Base-by-base conservation (phyloP, 2,888 invertebrate genomes). In the Monopis laevigella region DNA sequence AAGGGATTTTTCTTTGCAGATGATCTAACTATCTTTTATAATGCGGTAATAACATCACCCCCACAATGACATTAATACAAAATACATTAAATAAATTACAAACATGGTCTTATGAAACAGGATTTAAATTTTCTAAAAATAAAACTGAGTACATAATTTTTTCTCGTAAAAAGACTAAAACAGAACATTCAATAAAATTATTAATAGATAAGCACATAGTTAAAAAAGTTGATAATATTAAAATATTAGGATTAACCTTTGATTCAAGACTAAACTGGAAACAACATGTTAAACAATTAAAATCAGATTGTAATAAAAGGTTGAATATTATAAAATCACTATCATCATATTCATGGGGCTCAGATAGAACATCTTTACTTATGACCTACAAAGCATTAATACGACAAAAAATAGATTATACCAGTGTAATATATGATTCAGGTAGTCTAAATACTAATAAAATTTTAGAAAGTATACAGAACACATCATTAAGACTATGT, bases 121-220 rank as follows among this genome's bases (percentile, higher is more conserved):
- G 47, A 18, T 45, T 45, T 13, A 40, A 43, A 39, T 47, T 47
- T 38, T 47, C 47, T 21, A 42, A 44, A 40, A 14, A 6, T 12
- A 47, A 47, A 44, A 39, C 45, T 10, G 44, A 47, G 19, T 43
- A 41, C 32, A 45, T 47, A 5, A 35, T 47, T 13, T 41, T 45
- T 11, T 24, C 42, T 3, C 43, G 38, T 8, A 43, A 39, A 28
- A 41, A 28, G 26, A 34, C 30, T n/a, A 41, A 42, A 39, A 21
- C 2, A 21, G 34, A 36, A 39, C 14, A 10, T 10, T 14, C 21
- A 28, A 36, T n/a, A n/a, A n/a, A n/a, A n/a, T n/a, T n/a, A n/a
- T n/a, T n/a, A n/a, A n/a, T n/a, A n/a, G n/a, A n/a, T 42, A 39
- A 44, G 5, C 18, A 34, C 2, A 2, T 2, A 16, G 44, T 45